Conservation (phyloP, 1,140 invertebrate genomes). For the Danaus melanippus region DNA sequence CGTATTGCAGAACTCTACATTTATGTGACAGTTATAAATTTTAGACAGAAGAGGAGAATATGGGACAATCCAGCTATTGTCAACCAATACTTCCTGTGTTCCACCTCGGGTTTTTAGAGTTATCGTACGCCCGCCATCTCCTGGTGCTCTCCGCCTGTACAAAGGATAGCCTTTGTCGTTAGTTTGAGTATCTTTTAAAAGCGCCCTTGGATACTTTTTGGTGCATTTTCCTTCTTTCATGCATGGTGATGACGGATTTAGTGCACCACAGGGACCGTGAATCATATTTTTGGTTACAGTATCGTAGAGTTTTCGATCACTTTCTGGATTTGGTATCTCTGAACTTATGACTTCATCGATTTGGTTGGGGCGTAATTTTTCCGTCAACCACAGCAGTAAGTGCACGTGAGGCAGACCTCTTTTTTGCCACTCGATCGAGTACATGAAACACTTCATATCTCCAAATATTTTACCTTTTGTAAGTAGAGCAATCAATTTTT, state of each 20-base stretch:
- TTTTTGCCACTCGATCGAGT: constrained; percentile 52
- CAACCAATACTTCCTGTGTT: constrained; percentile 20
- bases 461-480: constrained; percentile 25
- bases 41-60: constrained; percentile 40
- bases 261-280: constrained; percentile 40
- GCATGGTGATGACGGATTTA: constrained; percentile 28
- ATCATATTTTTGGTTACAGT: constrained; percentile 56
- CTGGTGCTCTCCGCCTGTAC: constrained; percentile 30
- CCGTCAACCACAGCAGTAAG: constrained; percentile 54
- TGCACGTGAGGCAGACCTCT: constrained; percentile 63
- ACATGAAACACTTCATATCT: no score
- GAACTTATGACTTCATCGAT: constrained; percentile 62
- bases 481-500: constrained; percentile 21
- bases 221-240: constrained; percentile 29
- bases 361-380: constrained; percentile 36
- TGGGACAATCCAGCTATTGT: constrained; percentile 55
- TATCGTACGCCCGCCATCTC: constrained; percentile 24
- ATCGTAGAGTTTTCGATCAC: constrained; percentile 41
- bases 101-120: constrained; percentile 26
- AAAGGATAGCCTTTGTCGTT: constrained; percentile 29
- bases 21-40: constrained; percentile 42
- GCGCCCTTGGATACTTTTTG: no score
- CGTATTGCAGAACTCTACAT: constrained; percentile 20
- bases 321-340: constrained; percentile 61
- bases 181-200: no score